Conservation (phyloP, 92 coral and sea anemone species). For the Scolanthus callimorphus region DNA sequence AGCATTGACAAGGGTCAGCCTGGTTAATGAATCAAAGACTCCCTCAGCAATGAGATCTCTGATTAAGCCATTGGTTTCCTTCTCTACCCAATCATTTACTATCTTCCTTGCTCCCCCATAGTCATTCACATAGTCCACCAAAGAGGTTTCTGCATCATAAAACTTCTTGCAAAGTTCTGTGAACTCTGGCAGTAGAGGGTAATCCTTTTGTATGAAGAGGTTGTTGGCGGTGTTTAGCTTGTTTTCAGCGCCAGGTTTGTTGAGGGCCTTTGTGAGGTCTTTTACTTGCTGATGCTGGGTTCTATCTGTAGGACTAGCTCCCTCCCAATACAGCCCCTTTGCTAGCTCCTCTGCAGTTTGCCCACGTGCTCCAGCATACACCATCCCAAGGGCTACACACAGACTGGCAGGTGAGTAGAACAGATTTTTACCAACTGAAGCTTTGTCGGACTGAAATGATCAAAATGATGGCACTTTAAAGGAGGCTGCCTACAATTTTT, state of each 20-base stretch:
- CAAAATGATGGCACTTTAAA: no score
- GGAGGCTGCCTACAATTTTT: no score
- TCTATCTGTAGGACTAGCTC: slow-evolving; percentile 1
- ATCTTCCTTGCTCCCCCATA: slow-evolving; percentile 60
- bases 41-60: slow-evolving; percentile 50
- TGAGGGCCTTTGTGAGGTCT: slow-evolving; percentile 44
- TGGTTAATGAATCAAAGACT: slow-evolving; percentile 42
- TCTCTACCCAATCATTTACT: slow-evolving; percentile 82
- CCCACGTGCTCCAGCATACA: slow-evolving; percentile 80
- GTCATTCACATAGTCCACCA: slow-evolving; percentile 67
- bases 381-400: slow-evolving; percentile 82
- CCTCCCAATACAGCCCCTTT: slow-evolving; percentile 71
- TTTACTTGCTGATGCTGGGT: slow-evolving; percentile 43
- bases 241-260: slow-evolving; percentile 25
- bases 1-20: slow-evolving; percentile 76
- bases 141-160: slow-evolving; percentile 70
- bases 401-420: slow-evolving; percentile 89
- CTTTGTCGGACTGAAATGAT: no score
- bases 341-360: slow-evolving; percentile 80
- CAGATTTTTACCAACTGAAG: slow-evolving; percentile 42
- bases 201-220: slow-evolving; percentile 65
- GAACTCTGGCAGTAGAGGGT: slow-evolving; percentile 54
- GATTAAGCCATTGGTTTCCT: slow-evolving; percentile 77
- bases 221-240: slow-evolving; percentile 71
- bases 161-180: slow-evolving; percentile 40